phyloP scores from a whole-genome alignment of 2,888 invertebrate genomes.

The Melieria picta region DNA sequence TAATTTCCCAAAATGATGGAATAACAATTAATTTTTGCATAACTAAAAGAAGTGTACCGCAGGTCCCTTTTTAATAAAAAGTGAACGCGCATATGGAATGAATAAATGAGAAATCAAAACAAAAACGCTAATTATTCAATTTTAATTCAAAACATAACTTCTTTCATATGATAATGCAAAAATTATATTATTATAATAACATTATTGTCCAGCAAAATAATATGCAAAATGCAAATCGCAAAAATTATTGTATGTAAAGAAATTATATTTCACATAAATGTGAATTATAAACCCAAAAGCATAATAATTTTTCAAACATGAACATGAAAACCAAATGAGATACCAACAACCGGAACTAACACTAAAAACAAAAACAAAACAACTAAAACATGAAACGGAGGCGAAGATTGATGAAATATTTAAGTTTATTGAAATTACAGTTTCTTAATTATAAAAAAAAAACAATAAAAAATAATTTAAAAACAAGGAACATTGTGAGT shows the following conservation, averaged over 20 bases:
- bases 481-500: slow-evolving; percentile 30
- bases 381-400: slow-evolving; percentile 54
- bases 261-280: slow-evolving; percentile 41
- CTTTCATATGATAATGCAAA: slow-evolving; percentile 42
- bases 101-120: slow-evolving; percentile 21
- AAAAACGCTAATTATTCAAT: slow-evolving; percentile 39
- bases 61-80: slow-evolving; percentile 25
- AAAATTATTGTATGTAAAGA: slow-evolving; percentile 24
- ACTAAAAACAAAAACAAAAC: slow-evolving; percentile 46
- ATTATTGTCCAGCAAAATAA: slow-evolving; percentile 39
- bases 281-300: slow-evolving; percentile 44
- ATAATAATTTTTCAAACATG: slow-evolving; percentile 41
- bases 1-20: slow-evolving; percentile 18
- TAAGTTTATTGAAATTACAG: slow-evolving; percentile 68
- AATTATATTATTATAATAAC: slow-evolving; percentile 37
- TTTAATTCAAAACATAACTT: slow-evolving; percentile 37
- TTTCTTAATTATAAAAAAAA: slow-evolving; percentile 66
- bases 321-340: slow-evolving; percentile 41
- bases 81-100: neutral
- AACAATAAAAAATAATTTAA: slow-evolving; percentile 45
- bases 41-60: slow-evolving; percentile 27
- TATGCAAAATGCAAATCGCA: slow-evolving; percentile 31
- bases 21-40: slow-evolving; percentile 37
- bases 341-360: slow-evolving; percentile 25
- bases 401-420: slow-evolving; percentile 63